These are phyloP conservation scores for Zosterops lateralis DNA, from an alignment of 2,113 vertebrate genomes.

Conservation along the genomic window DNA sequence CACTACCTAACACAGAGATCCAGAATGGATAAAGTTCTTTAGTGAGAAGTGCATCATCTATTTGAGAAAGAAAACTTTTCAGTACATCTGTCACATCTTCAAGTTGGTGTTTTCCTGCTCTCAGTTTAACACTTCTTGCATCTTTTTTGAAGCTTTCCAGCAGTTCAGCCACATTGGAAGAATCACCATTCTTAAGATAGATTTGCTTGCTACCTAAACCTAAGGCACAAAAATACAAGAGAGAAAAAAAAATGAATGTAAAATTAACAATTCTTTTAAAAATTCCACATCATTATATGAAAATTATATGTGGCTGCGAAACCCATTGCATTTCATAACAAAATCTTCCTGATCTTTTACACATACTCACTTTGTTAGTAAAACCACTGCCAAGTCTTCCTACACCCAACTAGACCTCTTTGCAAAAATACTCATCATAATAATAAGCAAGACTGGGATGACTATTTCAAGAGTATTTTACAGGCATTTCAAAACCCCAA, in stretches of 20 bases:
- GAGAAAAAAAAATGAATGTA: not conserved
- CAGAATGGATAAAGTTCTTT: constrained; percentile 97
- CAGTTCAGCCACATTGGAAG: constrained; percentile 75
- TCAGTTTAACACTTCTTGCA: constrained; percentile 90
- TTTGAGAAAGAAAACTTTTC: constrained; percentile 85
- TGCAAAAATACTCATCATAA: not conserved
- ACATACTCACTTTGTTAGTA: not conserved
- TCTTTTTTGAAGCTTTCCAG: constrained; percentile 87
- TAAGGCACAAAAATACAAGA: constrained; percentile 46
- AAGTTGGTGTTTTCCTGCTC: constrained; percentile 84
- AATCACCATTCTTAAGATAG: constrained; percentile 84
- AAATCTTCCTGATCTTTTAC: not conserved
- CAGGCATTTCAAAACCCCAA: not conserved
- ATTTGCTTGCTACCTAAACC: constrained; percentile 88
- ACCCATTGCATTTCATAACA: not conserved
- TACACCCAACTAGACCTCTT: not conserved
- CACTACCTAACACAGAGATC: constrained; percentile 89
- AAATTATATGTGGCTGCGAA: not conserved
- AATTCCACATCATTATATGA: not conserved
- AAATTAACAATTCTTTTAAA: not conserved
- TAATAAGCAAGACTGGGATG: not conserved
- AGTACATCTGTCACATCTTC: constrained; percentile 89
- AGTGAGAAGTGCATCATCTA: constrained; percentile 88
- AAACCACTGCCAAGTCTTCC: not conserved
- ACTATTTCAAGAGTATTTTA: not conserved